Base-by-base conservation (phyloP, 2,888 invertebrate genomes). In the Oscheius sp. region DNA sequence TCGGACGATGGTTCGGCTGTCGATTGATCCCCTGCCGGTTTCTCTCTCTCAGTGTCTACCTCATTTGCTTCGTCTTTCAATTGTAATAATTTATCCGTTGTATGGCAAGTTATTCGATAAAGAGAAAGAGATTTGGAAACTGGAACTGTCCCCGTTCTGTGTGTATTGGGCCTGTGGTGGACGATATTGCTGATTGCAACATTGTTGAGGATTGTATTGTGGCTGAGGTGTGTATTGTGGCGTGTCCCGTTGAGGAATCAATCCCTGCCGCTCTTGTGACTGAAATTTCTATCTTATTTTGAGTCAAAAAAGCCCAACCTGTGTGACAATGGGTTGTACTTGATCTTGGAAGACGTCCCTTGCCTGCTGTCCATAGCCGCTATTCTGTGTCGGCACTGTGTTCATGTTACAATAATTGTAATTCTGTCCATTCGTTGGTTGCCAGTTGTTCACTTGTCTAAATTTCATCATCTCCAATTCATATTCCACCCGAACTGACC, bases 401-500 rank as follows among this genome's bases (percentile, higher is more conserved):
- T 78, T 79, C 70, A 82, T 49, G 52, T 80, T 76, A 59, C 82
- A 81, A 55, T 83, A 83, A 46, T 78, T 79, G 66, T 81, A 83
- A 58, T 74, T 77, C 49, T 77, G 76, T 9, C 72, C 64, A 35
- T 66, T 75, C 46, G 71, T 59, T 13, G 83, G 76, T 53, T 78
- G 75, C 83, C 83, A 83, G 41, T 78, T 77, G 2, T 59, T 72
- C 23, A 83, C 81, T 46, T 79, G 77, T 35, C 81, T 78, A 58
- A 23, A 78, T 64, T 13, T 41, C 18, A 1, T 18, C n/a, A n/a
- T 72, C 23, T 81, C 81, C 46, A 78, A 76, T 35, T 80, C 77
- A 58, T n/a, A 78, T 64, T 13, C 25, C 18, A 1, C 12, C 12
- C 18, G 23, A 13, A n/a, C 66, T 41, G 27, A 79, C 79, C 79